Conservation (phyloP, 1,140 invertebrate species). For the Gonatopus flavifemur region DNA sequence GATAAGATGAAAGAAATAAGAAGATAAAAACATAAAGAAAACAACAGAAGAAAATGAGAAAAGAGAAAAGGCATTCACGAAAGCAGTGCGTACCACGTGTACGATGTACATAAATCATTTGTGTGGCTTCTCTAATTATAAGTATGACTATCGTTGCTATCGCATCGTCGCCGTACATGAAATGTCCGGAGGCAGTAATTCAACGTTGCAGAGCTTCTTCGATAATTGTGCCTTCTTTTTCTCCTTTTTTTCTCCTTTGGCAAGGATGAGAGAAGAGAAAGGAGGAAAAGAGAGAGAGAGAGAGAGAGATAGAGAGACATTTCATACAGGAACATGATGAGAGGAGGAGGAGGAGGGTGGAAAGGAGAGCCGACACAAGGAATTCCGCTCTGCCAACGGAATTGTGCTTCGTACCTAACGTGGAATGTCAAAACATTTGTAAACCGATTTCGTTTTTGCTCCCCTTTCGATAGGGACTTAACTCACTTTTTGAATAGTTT, state of each 20-base stretch:
- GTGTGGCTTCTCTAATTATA: constrained; percentile 52
- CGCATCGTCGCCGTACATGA: constrained; percentile 38
- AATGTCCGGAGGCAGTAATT: constrained; percentile 36
- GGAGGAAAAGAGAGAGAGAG: neutral
- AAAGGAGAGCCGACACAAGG: constrained; percentile 34
- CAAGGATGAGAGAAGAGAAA: neutral
- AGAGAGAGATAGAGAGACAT: neutral
- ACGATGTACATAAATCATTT: constrained; percentile 52
- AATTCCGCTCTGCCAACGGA: constrained; percentile 16
- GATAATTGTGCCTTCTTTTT: constrained; percentile 26
- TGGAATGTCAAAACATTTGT: constrained; percentile 26
- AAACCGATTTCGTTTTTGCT: constrained; percentile 8
- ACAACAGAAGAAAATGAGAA: neutral
- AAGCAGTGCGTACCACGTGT: constrained; percentile 41
- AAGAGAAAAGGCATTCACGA: constrained; percentile 25
- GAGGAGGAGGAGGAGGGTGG: neutral
- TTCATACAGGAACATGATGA: no score
- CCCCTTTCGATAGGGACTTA: neutral
- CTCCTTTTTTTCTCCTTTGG: constrained; percentile 2
- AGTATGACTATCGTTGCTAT: constrained; percentile 50
- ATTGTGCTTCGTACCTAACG: constrained; percentile 9
- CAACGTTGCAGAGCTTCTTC: constrained; percentile 35
- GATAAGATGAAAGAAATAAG: neutral
- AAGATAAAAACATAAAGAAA: constrained; percentile 5
- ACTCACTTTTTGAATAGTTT: no score